phyloP scores from a whole-genome alignment of 2,888 invertebrate genomes.

The Omphaloscelis lunosa region DNA sequence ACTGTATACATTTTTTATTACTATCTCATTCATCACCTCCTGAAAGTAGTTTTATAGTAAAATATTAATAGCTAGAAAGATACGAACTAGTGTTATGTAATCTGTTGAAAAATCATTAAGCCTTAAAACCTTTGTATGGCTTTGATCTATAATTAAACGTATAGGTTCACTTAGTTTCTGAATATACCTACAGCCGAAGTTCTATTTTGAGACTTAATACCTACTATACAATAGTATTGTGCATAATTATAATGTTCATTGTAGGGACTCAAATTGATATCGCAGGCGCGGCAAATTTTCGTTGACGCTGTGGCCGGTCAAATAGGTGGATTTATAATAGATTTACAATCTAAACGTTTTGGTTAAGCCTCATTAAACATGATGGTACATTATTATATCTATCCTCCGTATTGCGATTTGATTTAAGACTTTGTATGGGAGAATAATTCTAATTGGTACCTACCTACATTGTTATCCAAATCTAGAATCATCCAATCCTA shows the following conservation, averaged over 20 bases:
- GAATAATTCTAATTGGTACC: neutral
- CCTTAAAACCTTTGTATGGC: conserved; percentile 3
- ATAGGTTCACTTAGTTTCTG: conserved; percentile 29
- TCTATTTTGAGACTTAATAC: conserved; percentile 58
- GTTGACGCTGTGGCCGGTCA: conserved; percentile 60
- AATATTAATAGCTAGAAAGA: neutral
- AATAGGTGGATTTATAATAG: conserved; percentile 66
- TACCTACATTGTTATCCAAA: neutral
- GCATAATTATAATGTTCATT: conserved; percentile 51
- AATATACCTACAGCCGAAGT: conserved; percentile 32
- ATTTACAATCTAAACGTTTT: conserved; percentile 62
- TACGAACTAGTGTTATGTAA: neutral
- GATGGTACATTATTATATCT: conserved; percentile 12
- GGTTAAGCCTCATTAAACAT: conserved; percentile 57
- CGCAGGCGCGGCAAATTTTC: conserved; percentile 64
- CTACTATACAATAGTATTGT: conserved; percentile 36
- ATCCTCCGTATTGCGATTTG: conserved; percentile 37
- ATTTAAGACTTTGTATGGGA: conserved; percentile 1
- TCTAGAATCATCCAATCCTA: neutral
- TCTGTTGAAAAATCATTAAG: conserved; percentile 17
- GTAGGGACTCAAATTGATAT: conserved; percentile 61
- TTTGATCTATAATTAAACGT: conserved; percentile 12
- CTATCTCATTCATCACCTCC: neutral
- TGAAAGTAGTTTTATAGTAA: neutral
- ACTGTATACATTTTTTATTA: no score